Base-by-base conservation (phyloP, 2,797 vertebrate species). In the Lates japonicus region DNA sequence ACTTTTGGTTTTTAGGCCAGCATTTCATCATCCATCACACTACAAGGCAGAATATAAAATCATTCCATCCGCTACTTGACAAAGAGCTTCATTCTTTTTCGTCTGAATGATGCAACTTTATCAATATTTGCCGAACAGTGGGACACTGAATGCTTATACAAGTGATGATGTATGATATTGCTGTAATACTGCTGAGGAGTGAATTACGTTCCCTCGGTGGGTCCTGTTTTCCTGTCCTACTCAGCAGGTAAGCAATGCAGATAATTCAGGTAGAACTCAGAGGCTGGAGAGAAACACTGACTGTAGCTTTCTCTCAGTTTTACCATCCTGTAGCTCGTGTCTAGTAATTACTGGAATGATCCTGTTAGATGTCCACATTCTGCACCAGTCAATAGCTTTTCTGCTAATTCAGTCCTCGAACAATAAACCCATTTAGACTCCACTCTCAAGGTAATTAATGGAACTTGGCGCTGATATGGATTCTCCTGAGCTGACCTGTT, bases 21-120 rank as follows among this genome's bases (percentile, higher is more conserved):
- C 59, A 58, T 90, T 92, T 94, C 88, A 90, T 93, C 90, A 93
- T 93, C 89, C 88, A 89, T 93, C 87, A 85, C 78, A 44, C 65
- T 41, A 63, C 60, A 68, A 88, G 73, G 74, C 78, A 75, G 77
- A 81, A 63, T 71, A 74, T 81, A 83, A 88, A 89, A 90, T 87
- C 74, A 77, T 87, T 89, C 71, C 60, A 81, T 90, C 88, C 39
- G 17, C 86, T 31, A 63, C 79, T 72, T 85, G 84, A 90, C 82
- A 89, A 89, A 90, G 80, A 78, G 66, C 58, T 86, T 85, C 66
- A 63, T 86, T 91, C 76, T 69, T 74, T 88, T 85, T 49, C 65
- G 65, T 83, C 78, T 49, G 80, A 88, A 80, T 90, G 88, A 89
- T 90, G 86, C 84, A 90, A 89, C 86, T 92, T 90, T 80, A 90